These are phyloP conservation scores for Calephelis virginiensis DNA, from an alignment of 1,140 invertebrate species.

Conservation along the genomic window DNA sequence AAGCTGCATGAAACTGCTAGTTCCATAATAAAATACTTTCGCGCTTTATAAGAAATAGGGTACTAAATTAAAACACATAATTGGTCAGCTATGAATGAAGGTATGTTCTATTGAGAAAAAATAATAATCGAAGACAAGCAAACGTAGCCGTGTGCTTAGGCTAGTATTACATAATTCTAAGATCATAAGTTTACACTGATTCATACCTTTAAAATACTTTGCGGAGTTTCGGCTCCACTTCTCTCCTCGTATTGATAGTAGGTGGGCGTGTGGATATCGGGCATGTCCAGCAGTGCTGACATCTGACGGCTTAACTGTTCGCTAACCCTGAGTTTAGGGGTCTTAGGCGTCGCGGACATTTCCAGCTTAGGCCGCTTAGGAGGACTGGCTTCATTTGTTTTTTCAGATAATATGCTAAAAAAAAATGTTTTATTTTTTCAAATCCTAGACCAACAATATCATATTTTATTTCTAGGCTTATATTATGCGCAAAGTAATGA, in stretches of 20 bases:
- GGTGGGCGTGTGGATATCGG: slow-evolving; percentile 39
- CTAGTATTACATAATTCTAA: no score
- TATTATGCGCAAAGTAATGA: no score
- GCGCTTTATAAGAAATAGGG: no score
- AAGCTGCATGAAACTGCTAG: no score
- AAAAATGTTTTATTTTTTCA: background rate
- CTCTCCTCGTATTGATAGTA: slow-evolving; percentile 31
- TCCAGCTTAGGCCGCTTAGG: background rate
- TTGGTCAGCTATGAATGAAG: no score
- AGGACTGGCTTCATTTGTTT: background rate
- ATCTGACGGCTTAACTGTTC: slow-evolving; percentile 48
- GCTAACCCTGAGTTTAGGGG: slow-evolving; percentile 39
- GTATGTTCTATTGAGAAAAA: no score
- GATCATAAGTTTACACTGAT: background rate
- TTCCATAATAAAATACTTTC: no score
- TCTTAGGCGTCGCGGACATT: slow-evolving; percentile 48
- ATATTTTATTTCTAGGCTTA: background rate
- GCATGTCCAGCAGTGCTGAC: slow-evolving; percentile 54
- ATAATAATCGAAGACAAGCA: no score
- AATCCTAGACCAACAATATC: background rate
- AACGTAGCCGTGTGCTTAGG: no score
- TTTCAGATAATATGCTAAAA: background rate
- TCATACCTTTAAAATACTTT: slow-evolving; percentile 69
- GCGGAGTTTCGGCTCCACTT: slow-evolving; percentile 53
- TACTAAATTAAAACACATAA: no score